Evolutionary conservation across 2,888 invertebrate genomes (phyloP), one percentile per base, ranked within the genome.

Genomic region (Drosophila yooni): DNA sequence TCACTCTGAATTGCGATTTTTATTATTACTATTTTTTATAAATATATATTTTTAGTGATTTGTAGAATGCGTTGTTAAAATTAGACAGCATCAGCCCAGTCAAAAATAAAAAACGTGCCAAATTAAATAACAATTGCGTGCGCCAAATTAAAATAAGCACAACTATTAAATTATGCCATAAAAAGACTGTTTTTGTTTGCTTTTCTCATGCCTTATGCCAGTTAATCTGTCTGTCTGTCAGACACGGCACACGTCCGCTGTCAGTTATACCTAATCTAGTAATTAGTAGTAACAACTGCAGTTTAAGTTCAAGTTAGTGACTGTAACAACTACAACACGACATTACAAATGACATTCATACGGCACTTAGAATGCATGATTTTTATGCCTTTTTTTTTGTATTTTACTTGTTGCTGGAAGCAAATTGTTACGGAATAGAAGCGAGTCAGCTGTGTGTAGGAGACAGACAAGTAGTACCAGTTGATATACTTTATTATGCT

Each of bases 261-360:
- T 1, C 34, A 29, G 54, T 38, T 52, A 60, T 18, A 58, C 18
- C 65, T 53, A 59, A 65, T 74, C 70, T 70, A 59, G 38, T 56
- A 64, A 38, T 52, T 59, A 68, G 71, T 59, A 63, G n/a, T 52
- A 38, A 76, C 72, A 77, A 66, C 33, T 54, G 40, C 36, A 25
- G 29, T 38, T 61, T 46, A 46, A 50, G 46, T 34, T 64, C 18
- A 76, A 76, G 31, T 62, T 59, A 46, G 27, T 71, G 36, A 56
- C 60, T 73, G 76, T 67, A 46, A 67, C 66, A 73, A 59, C 61
- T 29, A 21, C 50, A 48, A 52, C 54, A 52, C 51, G 73, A 54
- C 66, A 82, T 83, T 87, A 67, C 53, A 69, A 56, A 57, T 83
- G 87, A 56, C 82, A 86, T 82, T 82, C 61, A 46, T 27, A 25